phyloP scores from a whole-genome alignment of 2,888 invertebrate species.

The Synergus gifuensis region DNA sequence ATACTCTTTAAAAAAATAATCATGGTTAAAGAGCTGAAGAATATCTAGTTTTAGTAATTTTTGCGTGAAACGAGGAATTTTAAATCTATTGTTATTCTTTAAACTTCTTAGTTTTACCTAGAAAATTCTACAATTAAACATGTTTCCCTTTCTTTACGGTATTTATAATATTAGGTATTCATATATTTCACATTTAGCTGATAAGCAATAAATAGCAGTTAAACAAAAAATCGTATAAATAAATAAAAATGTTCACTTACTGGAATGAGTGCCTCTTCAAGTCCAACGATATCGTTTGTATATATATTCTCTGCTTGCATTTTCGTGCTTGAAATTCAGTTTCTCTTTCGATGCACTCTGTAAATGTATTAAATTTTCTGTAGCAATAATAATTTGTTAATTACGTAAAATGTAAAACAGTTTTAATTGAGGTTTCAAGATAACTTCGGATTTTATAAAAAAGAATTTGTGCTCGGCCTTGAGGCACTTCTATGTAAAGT shows the following conservation, averaged over 20 bases:
- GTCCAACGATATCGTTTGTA: constrained; percentile 72
- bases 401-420: constrained; percentile 50
- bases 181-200: no score
- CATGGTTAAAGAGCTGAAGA: no score
- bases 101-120: no score
- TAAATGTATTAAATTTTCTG: constrained; percentile 54
- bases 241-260: constrained; percentile 62
- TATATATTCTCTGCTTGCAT: constrained; percentile 76
- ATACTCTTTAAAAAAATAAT: no score
- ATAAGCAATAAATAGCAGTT: neutral
- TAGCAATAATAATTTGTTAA: neutral
- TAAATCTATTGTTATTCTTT: no score
- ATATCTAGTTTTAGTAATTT: no score
- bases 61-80: no score
- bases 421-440: constrained; percentile 40
- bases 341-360: constrained; percentile 57
- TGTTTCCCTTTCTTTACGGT: no score
- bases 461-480: constrained; percentile 59
- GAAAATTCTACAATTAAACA: no score
- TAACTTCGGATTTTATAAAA: constrained; percentile 47
- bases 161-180: no score
- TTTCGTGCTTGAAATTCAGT: constrained; percentile 58
- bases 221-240: neutral
- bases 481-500: constrained; percentile 58
- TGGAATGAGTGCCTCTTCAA: constrained; percentile 77